Base-by-base conservation (phyloP, 2,888 invertebrate genomes). In the Cremastobaeus sp. region DNA sequence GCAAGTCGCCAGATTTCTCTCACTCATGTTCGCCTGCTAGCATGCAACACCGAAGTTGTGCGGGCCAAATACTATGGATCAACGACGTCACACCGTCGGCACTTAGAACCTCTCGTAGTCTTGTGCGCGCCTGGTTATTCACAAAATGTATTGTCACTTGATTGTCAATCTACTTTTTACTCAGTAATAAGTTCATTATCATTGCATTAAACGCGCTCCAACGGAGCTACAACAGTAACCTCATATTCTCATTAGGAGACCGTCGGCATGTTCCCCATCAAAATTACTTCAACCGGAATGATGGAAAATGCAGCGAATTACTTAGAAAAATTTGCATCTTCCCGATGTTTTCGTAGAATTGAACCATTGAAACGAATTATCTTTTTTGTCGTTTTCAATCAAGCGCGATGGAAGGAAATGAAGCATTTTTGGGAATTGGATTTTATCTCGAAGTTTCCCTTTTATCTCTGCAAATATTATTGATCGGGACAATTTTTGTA, bases 61-160 rank as follows among this genome's bases (percentile, higher is more conserved):
- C 79, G 78, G 82, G 77, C 77, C 81, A 79, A 77, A 77, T 74
- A 76, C 75, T 74, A 70, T 76, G 74, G 69, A 74, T 71, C 62
- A 3, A 11, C 60, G 28, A 68, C 71, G 54, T 45, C 68, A 71
- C 64, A 66, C 4, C 32, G 59, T 37, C 37, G 34, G 14, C 34
- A 12, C 21, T 9, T 25, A 6, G 28, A 73, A 77, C 74, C 81
- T 83, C 81, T 62, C 50, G 0, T 30, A 8, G 6, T 3, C 48
- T 78, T 69, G 62, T 84, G 79, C 34, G 78, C 66, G 70, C 83
- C 83, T 82, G 79, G 43, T 84, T 74, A 55, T 78, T 76, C 76
- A 80, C 83, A 81, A 84, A 84, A 84, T 84, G 83, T 83, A 84
- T 84, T 84, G 83, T 84, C 83, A 84, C 83, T 84, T 82, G 82